Base-by-base conservation (phyloP, 1,140 invertebrate genomes). In the Triops cancriformis region DNA sequence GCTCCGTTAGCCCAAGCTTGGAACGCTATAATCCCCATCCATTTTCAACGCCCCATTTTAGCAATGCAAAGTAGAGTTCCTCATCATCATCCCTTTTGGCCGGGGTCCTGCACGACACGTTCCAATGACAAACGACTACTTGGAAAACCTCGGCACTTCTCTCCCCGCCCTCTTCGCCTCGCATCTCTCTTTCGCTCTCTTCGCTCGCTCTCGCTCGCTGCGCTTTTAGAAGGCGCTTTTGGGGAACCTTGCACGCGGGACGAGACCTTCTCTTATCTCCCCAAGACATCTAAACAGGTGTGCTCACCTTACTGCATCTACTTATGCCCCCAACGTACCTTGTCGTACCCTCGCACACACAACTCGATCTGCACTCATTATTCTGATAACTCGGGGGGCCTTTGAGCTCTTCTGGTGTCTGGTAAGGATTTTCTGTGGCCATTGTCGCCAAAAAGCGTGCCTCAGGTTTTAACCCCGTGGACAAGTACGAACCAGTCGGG, bases 51-150 rank as follows among this genome's bases (percentile, higher is more conserved):
- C 51, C 51, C 51, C 51, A 64, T 64, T 64, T 64, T 64, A 64
- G 51, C 51, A 64, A 64, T 64, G 51, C 51, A 64, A 64, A 64
- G 51, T 64, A 64, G 51, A 64, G 51, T 64, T 64, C 51, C 51
- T 64, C 51, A 64, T 64, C 51, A 64, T 64, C 51, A 64, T 64
- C 51, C 51, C 51, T 23, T 64, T 64, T 37, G 31, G 51, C 51
- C 51, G 10, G 18, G 51, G 51, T 64, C 31, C 51, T 64, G 51
- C 51, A 64, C 51, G 51, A 64, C 51, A 64, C 14, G 51, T 64
- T 64, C 51, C n/a, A 64, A 64, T 64, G 51, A 64, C 51, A 64
- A 64, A 64, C 51, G 51, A 64, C 51, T 64, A 64, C 51, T 64
- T 64, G 51, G 51, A 64, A 64, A 64, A 23, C 51, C 51, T 64